A percentile compares a stretch with the other conserved stretches of the same genome.
phyloP scores from a whole-genome alignment of 1,140 invertebrate species.

The Proctacanthus coquilletti region DNA sequence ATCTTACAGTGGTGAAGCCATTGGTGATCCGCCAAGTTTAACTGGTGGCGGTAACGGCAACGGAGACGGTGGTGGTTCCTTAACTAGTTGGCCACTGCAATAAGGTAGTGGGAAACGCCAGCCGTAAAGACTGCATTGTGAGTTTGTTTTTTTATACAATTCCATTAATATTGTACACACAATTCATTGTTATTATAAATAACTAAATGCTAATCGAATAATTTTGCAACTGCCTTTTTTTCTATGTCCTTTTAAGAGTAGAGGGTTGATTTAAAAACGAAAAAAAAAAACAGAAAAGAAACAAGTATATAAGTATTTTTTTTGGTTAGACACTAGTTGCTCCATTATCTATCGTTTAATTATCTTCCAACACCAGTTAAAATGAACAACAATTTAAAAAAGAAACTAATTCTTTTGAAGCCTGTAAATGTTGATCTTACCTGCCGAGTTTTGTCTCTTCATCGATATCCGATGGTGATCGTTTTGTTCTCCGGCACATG shows the following conservation, averaged over 20 bases:
- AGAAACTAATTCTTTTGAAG: too few species aligned
- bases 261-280: background rate
- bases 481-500: slow-evolving; percentile 43
- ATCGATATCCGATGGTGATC: slow-evolving; percentile 35
- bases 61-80: slow-evolving; percentile 58
- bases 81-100: slow-evolving; percentile 64
- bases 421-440: slow-evolving; percentile 37
- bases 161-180: too few species aligned
- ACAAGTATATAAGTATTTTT: slow-evolving; percentile 2
- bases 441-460: slow-evolving; percentile 68
- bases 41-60: slow-evolving; percentile 55
- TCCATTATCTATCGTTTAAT: too few species aligned
- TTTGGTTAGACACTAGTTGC: too few species aligned
- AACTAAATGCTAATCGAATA: background rate
- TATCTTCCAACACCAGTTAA: too few species aligned
- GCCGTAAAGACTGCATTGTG: slow-evolving; percentile 69
- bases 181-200: slow-evolving; percentile 5
- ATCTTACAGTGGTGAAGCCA: slow-evolving; percentile 50
- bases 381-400: too few species aligned
- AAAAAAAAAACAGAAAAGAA: too few species aligned
- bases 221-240: too few species aligned
- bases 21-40: slow-evolving; percentile 49
- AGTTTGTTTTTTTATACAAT: slow-evolving; percentile 15
- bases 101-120: slow-evolving; percentile 85
- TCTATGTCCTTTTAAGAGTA: too few species aligned